phyloP scores from a whole-genome alignment of 2,888 invertebrate genomes.

The Metacarcinus magister region DNA sequence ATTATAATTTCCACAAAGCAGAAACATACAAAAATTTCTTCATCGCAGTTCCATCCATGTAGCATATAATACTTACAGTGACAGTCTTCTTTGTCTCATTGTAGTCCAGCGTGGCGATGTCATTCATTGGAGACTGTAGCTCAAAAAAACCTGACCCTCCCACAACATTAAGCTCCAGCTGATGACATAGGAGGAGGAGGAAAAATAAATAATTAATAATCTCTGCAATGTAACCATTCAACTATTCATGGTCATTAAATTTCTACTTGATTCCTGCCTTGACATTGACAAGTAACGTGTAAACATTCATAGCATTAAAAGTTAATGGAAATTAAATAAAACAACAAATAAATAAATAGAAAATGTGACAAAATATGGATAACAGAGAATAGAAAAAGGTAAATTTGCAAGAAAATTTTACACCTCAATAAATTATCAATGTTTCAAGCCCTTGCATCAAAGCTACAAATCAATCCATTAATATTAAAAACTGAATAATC shows the following conservation, averaged over 20 bases:
- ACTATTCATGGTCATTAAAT: background rate
- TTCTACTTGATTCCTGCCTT: background rate
- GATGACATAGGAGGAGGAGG: background rate
- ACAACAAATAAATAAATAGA: background rate
- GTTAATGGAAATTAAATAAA: background rate
- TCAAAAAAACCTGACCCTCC: constrained; percentile 82
- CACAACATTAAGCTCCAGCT: constrained; percentile 70
- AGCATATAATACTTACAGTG: constrained; percentile 60
- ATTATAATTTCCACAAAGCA: background rate
- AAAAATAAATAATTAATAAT: background rate
- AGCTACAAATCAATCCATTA: no score
- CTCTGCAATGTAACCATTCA: no score
- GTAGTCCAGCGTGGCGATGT: constrained; percentile 62
- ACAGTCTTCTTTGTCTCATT: constrained; percentile 65
- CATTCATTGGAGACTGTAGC: constrained; percentile 55
- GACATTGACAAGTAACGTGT: background rate
- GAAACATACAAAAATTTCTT: background rate
- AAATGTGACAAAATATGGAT: no score
- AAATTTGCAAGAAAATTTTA: no score
- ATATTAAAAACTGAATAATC: no score
- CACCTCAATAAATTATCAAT: no score
- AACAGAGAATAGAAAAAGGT: no score
- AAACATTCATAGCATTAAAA: no score
- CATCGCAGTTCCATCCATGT: background rate
- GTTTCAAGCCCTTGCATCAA: no score